Base-by-base conservation (phyloP, 2,888 invertebrate genomes). In the Eristalinus aeneus region DNA sequence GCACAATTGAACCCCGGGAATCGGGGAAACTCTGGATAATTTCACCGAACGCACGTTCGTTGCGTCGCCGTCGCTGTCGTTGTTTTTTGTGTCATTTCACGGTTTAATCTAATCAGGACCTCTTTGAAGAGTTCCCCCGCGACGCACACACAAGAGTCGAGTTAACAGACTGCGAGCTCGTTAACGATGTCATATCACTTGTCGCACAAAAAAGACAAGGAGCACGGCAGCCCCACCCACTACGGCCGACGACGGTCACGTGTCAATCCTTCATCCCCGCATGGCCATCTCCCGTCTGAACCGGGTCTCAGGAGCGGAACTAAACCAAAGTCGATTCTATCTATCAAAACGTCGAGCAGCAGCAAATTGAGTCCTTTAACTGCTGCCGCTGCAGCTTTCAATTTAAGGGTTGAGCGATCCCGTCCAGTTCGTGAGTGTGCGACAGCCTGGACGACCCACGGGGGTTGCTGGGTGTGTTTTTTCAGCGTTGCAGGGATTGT, bases 161-260 rank as follows among this genome's bases (percentile, higher is more conserved):
- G 77, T 78, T 77, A 82, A 77, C 77, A 86, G 81, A 77, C 81
- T 81, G 74, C 39, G 71, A 76, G 77, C 81, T 86, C 77, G 86
- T 82, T 86, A 86, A 86, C 86, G 82, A 82, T 78, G 86, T 81
- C 77, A 82, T 86, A 82, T 86, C 81, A 77, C 77, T 77, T 85
- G 67, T 80, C 67, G 76, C 56, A 39, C 53, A 23, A 6, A 53
- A 75, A 78, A 61, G 58, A 32, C 31, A 64, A 68, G 58, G 54
- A 56, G 22, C 34, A 58, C 32, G 56, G 6, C 32, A 39, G 68
- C 46, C 16, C 46, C 46, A 46, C 46, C 46, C 67, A 72, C 69
- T 77, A 64, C n/a, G n/a, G 69, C 86, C 86, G 77, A 82, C 54
- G 77, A 82, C 54, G 67, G 82, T 82, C 86, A 86, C 86, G 86